A percentile compares a stretch with the other conserved stretches of the same genome.
phyloP scores from a whole-genome alignment of 64 coral and sea anemone genomes.

The Dendronephthya gigantea region DNA sequence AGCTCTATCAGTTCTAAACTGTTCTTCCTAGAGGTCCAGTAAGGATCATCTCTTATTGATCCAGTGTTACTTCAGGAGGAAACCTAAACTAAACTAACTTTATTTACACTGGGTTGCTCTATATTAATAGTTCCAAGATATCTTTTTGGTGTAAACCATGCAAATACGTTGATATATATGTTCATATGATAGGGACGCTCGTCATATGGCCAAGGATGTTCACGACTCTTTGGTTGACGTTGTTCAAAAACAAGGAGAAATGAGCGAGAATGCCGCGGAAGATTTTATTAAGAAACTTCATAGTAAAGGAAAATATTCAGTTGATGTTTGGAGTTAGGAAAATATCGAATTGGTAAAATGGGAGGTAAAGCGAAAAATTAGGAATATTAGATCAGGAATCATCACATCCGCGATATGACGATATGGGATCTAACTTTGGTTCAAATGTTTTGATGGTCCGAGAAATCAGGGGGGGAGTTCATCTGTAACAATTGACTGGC shows the following conservation, averaged over 20 bases:
- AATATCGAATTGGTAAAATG: too few relatives aligned
- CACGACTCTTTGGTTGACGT: background rate
- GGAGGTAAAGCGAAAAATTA: too few relatives aligned
- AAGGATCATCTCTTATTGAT: too few relatives aligned
- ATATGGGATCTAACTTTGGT: too few relatives aligned
- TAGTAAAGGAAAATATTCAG: constrained; percentile 11
- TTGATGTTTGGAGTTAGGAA: constrained; percentile 31
- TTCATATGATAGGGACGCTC: background rate
- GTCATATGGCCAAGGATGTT: constrained; percentile 3
- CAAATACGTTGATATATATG: background rate
- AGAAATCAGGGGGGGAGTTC: background rate
- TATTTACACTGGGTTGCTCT: too few relatives aligned
- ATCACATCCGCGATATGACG: too few relatives aligned
- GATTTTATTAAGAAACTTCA: constrained; percentile 12
- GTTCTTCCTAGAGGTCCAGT: too few relatives aligned
- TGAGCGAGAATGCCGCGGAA: background rate
- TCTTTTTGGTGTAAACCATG: background rate
- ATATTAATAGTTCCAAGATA: too few relatives aligned
- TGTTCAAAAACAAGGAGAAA: background rate
- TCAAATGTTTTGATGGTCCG: background rate
- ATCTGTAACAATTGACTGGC: too few relatives aligned
- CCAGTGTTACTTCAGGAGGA: too few relatives aligned
- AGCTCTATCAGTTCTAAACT: too few relatives aligned
- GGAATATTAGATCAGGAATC: background rate
- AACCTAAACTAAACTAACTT: too few relatives aligned